A percentile compares a stretch with the other conserved stretches of the same genome.
Conservation (phyloP, 2,113 vertebrate species). For the Rana temporaria region DNA sequence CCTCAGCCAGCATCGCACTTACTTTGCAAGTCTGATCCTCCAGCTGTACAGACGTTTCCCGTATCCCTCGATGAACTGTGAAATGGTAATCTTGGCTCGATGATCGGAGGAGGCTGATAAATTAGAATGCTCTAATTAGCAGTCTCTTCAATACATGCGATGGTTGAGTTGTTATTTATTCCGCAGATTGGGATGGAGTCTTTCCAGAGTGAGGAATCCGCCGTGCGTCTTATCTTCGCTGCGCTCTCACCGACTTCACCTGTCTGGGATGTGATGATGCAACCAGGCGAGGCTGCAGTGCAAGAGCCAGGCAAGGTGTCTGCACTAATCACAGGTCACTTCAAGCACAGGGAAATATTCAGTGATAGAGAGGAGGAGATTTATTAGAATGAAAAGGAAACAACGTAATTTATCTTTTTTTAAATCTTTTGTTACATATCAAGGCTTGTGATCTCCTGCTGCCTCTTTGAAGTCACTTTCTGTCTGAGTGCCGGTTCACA, state of each 20-base stretch:
- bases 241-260: background rate
- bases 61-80: background rate
- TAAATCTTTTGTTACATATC: too few relatives aligned
- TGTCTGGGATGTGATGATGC: constrained; percentile 21
- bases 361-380: too few relatives aligned
- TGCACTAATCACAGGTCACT: too few relatives aligned
- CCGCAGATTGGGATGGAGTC: background rate
- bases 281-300: background rate
- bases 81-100: background rate
- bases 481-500: too few relatives aligned
- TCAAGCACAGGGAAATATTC: too few relatives aligned
- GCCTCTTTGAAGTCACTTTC: too few relatives aligned
- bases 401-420: too few relatives aligned
- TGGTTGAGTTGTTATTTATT: background rate
- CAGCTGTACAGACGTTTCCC: constrained; percentile 1
- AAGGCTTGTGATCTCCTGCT: too few relatives aligned
- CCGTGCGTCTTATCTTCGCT: background rate
- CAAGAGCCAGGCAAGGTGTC: constrained; percentile 26
- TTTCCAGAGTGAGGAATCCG: background rate
- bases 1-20: background rate
- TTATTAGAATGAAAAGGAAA: too few relatives aligned
- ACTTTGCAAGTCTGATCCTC: background rate
- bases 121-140: constrained; percentile 4
- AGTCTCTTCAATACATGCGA: background rate
- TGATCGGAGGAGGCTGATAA: background rate